phyloP scores from a whole-genome alignment of 2,797 vertebrate species.

The Sternarchorhynchus goeldii region DNA sequence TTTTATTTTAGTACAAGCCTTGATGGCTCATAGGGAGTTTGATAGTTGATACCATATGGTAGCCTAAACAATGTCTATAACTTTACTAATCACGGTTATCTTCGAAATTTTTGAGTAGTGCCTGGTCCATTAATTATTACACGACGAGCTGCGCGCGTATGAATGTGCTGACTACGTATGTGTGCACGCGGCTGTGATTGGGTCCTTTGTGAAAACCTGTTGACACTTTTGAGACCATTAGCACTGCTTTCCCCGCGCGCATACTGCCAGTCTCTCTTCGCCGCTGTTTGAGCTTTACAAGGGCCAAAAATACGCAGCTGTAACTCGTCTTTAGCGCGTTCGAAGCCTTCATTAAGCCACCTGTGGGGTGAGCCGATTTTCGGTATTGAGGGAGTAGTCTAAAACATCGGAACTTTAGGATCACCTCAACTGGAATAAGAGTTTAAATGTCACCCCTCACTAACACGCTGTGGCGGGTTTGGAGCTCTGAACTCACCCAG shows the following conservation, averaged over 20 bases:
- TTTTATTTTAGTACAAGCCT: too few relatives aligned
- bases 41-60: too few relatives aligned
- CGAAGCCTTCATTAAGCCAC: constrained; percentile 35
- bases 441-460: neutral
- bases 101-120: constrained; percentile 8
- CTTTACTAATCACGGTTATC: constrained; percentile 32
- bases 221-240: constrained; percentile 59
- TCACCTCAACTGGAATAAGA: too few relatives aligned
- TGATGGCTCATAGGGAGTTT: too few relatives aligned
- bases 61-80: neutral
- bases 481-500: neutral
- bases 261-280: constrained; percentile 54
- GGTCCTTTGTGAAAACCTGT: constrained; percentile 57
- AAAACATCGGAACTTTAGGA: too few relatives aligned
- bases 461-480: neutral
- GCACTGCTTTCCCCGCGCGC: constrained; percentile 49
- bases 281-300: constrained; percentile 43
- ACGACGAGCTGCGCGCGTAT: constrained; percentile 3
- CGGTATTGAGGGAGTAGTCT: neutral
- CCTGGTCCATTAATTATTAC: constrained; percentile 15
- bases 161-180: constrained; percentile 6
- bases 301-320: constrained; percentile 51
- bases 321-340: constrained; percentile 33
- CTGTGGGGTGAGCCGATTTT: constrained; percentile 14
- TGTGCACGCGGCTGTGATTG: constrained; percentile 35